A percentile compares a stretch with the other conserved stretches of the same genome.
These are phyloP conservation scores for Plumapathes pennacea DNA, from an alignment of 92 coral and sea anemone genomes.

Conservation along the genomic window DNA sequence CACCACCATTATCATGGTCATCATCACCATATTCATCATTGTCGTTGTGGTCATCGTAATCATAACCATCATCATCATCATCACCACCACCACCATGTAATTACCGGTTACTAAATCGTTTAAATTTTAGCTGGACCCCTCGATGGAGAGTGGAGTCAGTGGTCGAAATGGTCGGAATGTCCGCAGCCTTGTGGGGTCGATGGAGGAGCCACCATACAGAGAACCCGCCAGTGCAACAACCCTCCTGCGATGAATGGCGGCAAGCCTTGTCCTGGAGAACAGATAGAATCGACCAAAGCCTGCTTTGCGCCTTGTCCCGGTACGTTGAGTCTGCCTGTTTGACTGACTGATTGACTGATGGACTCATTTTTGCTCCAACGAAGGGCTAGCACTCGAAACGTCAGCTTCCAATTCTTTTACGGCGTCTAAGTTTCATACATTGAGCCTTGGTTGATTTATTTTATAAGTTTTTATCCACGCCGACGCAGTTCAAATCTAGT, in stretches of 20 bases:
- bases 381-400: too few species aligned
- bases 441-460: too few species aligned
- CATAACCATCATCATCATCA: not conserved
- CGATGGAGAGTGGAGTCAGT: conserved; percentile 81
- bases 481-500: too few species aligned
- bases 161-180: conserved; percentile 81
- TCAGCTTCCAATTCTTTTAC: too few species aligned
- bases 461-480: too few species aligned
- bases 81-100: not conserved
- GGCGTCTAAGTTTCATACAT: too few species aligned
- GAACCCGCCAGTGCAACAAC: conserved; percentile 78
- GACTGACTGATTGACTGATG: too few species aligned
- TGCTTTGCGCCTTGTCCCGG: conserved; percentile 92
- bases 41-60: not conserved
- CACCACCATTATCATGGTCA: not conserved
- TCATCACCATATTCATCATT: not conserved
- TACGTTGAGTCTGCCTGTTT: not conserved
- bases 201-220: conserved; percentile 63
- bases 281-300: conserved; percentile 61
- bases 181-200: conserved; percentile 80
- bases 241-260: conserved; percentile 98
- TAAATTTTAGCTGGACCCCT: conserved; percentile 68
- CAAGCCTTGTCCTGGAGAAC: conserved; percentile 73
- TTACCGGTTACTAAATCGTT: not conserved
- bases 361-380: too few species aligned